Conservation (phyloP, 2,888 invertebrate species). For the Harpagoxenus sublaevis region DNA sequence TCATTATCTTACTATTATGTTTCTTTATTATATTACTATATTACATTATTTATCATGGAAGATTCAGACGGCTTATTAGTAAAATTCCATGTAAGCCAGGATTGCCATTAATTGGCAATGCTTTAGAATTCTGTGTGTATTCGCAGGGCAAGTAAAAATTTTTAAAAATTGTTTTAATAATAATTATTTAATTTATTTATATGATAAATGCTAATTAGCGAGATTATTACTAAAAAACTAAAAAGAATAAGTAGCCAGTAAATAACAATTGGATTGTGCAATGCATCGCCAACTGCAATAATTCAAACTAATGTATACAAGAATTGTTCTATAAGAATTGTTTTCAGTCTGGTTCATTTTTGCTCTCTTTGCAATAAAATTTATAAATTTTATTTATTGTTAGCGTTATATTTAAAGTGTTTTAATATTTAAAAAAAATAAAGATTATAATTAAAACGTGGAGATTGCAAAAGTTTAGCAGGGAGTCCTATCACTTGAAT, state of each 20-base stretch:
- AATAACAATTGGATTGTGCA: not conserved
- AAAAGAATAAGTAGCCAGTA: not conserved
- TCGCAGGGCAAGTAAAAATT: slow-evolving; percentile 62
- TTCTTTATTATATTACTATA: slow-evolving; percentile 55
- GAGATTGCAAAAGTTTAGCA: not conserved
- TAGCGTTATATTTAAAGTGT: not conserved
- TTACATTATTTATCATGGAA: slow-evolving; percentile 75
- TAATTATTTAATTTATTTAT: not conserved
- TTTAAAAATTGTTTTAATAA: not conserved
- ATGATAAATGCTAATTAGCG: not conserved
- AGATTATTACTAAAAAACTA: not conserved
- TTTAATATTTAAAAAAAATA: not conserved
- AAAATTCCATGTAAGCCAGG: slow-evolving; percentile 83
- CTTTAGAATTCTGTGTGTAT: slow-evolving; percentile 52
- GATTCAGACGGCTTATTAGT: slow-evolving; percentile 73
- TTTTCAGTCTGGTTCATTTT: not conserved
- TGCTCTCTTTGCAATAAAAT: not conserved
- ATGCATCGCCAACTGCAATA: not conserved
- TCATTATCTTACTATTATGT: slow-evolving; percentile 32
- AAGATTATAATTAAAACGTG: not conserved
- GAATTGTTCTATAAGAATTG: not conserved
- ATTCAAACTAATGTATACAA: not conserved
- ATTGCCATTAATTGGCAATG: slow-evolving; percentile 74
- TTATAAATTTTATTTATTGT: not conserved
- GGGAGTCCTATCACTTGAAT: not conserved